Conservation (phyloP, 2,888 invertebrate genomes). For the Sycophila texana region DNA sequence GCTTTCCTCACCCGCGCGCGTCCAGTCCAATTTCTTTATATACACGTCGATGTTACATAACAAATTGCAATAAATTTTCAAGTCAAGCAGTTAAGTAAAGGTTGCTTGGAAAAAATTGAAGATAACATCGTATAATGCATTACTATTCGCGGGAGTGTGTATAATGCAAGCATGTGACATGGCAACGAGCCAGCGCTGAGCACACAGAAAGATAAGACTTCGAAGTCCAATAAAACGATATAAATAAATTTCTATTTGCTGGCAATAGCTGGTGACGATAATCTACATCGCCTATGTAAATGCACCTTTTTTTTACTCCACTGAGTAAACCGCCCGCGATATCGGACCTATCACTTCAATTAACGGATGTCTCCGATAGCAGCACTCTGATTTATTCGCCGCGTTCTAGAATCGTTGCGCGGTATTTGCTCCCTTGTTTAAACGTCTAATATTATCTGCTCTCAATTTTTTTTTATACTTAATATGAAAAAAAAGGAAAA, state of each 20-base stretch:
- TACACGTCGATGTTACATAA: too few relatives aligned
- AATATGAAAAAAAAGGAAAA: too few relatives aligned
- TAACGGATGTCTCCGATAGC: not conserved
- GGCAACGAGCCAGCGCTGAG: conserved; percentile 62
- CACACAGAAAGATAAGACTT: conserved; percentile 61
- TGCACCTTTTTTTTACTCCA: not conserved
- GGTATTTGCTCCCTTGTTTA: too few relatives aligned
- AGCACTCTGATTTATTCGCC: too few relatives aligned
- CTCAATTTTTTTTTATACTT: too few relatives aligned
- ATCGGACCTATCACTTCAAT: not conserved
- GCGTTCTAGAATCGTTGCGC: too few relatives aligned
- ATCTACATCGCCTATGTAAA: conserved; percentile 14
- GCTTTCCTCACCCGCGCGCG: too few relatives aligned
- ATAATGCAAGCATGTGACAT: conserved; percentile 51
- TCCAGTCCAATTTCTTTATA: too few relatives aligned
- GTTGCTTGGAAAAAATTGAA: conserved; percentile 18
- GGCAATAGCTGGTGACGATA: conserved; percentile 44
- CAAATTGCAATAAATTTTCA: too few relatives aligned
- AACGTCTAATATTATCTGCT: too few relatives aligned
- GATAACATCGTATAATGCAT: conserved; percentile 38
- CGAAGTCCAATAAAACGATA: conserved; percentile 63
- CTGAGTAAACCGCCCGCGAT: not conserved
- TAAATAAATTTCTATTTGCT: conserved; percentile 67
- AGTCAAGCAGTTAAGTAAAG: not conserved
- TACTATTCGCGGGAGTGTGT: conserved; percentile 53